Evolutionary conservation across 2,888 invertebrate species (phyloP), one percentile per base, ranked within the genome.

Genomic region (Bombylius major): DNA sequence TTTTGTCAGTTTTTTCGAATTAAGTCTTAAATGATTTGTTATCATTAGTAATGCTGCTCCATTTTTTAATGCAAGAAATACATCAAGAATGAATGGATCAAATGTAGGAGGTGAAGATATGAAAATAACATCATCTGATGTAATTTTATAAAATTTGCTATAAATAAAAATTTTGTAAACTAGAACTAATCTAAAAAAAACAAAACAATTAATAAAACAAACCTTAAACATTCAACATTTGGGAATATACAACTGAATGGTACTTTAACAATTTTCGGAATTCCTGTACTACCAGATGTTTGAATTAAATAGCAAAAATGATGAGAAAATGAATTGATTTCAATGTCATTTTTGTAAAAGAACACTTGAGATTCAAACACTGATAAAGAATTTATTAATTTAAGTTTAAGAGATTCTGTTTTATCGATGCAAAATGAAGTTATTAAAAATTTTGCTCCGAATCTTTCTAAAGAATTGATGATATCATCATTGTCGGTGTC

Each of bases 21-120:
- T 63, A 64, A 70, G 62, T 69, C 81, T 62, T 39, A 66, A 63
- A 11, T 59, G 13, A 31, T 79, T 76, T 7, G 85, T 79, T 5
- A 82, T 78, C 61, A 88, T 79, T 5, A 90, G 70, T 8, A 94
- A 72, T 4, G 82, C 78, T 9, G 87, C 84, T 14, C 86, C 87
- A 69, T 80, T 80, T 51, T 77, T 76, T 51, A 91, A 75, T 0
- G 87, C 82, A 55, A 91, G 70, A 65, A 94, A 85, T 54, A 94
- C 77, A 75, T 96, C 95, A 48, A 96, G 77, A 66, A 94, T 80
- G 57, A 88, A 87, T 1, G 95, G 95, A 75, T 97, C 96, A 77
- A 97, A 97, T 33, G 91, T 90, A 48, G 89, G 75, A 4, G 90
- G 88, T 7, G 95, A 88, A 5, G 87, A 80, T 65, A 87, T 82